These are phyloP conservation scores for Holacanthella duospinosa DNA, from an alignment of 2,888 invertebrate species.

Conservation along the genomic window DNA sequence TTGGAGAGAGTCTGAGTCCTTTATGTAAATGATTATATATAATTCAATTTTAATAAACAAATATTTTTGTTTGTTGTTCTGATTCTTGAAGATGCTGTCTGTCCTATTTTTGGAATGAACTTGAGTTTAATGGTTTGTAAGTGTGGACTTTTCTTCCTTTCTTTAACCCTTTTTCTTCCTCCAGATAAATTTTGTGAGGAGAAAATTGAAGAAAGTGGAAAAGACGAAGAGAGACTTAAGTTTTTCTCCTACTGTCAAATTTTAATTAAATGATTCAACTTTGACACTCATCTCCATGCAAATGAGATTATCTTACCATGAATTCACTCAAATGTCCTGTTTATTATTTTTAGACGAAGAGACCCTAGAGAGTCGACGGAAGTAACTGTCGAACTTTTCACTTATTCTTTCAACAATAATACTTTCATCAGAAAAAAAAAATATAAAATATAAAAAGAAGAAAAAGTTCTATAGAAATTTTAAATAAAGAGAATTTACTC, in stretches of 20 bases:
- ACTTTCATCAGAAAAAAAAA: too few species aligned
- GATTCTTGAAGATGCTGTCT: too few species aligned
- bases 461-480: too few species aligned
- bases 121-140: background rate
- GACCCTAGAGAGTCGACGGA: background rate
- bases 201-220: background rate
- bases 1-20: too few species aligned
- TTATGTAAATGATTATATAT: too few species aligned
- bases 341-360: constrained; percentile 14
- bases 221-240: background rate
- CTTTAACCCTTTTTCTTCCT: background rate
- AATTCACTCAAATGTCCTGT: constrained; percentile 7
- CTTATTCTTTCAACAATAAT: too few species aligned
- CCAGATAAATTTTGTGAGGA: background rate
- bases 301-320: constrained; percentile 12
- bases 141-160: background rate
- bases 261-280: constrained; percentile 17
- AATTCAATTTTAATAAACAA: too few species aligned
- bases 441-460: too few species aligned
- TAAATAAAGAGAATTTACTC: too few species aligned
- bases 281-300: constrained; percentile 19
- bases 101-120: background rate
- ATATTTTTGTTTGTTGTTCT: too few species aligned
- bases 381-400: background rate
- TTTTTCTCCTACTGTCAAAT: background rate